Evolutionary conservation across 2,113 vertebrate genomes (phyloP), one percentile per base, ranked within the genome.

Genomic region (Tauraco erythrolophus): DNA sequence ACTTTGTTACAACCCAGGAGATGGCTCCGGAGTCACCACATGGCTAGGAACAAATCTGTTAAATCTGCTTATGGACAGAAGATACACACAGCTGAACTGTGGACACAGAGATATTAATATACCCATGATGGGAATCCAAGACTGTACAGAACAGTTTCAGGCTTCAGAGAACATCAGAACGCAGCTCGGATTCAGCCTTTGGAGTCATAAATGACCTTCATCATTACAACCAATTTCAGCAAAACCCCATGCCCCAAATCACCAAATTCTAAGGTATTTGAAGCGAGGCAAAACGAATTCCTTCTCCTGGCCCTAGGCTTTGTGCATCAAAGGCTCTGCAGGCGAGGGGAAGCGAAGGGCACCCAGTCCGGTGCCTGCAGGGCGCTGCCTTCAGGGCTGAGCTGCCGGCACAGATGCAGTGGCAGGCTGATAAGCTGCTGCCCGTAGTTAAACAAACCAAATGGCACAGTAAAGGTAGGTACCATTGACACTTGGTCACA

Each of bases 311-410:
- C 16, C 25, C 30, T 7, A 24, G 24, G 24, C 43, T 35, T 61
- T 66, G 56, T 45, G 33, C 33, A 33, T 48, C 14, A n/a, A 33
- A 54, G 39, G 37, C 30, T 53, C 17, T 39, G 19, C 33, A 41
- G 46, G 51, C 2, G 0, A 22, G 45, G 56, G 0, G 1, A 21
- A 7, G 24, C 8, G 11, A 39, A 58, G 39, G 58, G n/a, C 54
- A 33, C 46, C 31, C 22, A 4, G 16, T 3, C 21, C 1, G 1
- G 48, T 53, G 58, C 30, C 53, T 30, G 37, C 28, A 13, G 24
- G 45, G 4, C 76, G 25, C 1, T 27, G 24, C 74, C 66, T 30
- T 19, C 74, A 45, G 74, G 33, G 23, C 18, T 4, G 0, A 81
- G 83, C 82, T 19, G 53, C 46, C 22, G 35, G n/a, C 41, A 19